Conservation (phyloP, 2,113 vertebrate genomes). For the Anas platyrhynchos region DNA sequence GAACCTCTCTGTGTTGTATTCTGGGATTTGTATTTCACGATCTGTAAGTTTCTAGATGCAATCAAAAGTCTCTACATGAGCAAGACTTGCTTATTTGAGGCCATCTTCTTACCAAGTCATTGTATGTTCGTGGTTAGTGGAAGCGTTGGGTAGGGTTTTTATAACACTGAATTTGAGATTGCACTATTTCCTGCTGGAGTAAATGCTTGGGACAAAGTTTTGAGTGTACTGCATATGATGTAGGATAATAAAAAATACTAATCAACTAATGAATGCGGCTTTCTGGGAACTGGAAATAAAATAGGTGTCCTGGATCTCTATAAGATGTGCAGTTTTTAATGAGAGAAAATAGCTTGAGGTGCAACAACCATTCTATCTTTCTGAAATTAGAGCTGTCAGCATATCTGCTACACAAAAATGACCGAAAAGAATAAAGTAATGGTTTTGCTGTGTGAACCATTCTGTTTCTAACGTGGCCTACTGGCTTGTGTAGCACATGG, state of each 20-base stretch:
- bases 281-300: neutral
- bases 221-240: neutral
- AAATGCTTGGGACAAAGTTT: neutral
- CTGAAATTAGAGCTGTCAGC: neutral
- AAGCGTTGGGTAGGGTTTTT: neutral
- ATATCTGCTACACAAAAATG: neutral
- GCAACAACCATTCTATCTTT: neutral
- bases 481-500: neutral
- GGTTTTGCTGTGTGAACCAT: neutral
- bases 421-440: neutral
- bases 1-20: neutral
- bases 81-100: neutral
- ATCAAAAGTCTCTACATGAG: neutral
- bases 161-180: neutral
- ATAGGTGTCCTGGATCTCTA: neutral
- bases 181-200: neutral
- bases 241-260: neutral
- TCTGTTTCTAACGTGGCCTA: neutral
- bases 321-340: neutral
- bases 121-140: neutral
- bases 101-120: neutral
- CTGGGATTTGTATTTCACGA: rapidly evolving
- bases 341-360: neutral
- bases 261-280: neutral
- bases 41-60: neutral